Evolutionary conservation across 92 coral and sea anemone genomes (phyloP).

Genomic region (Palythoa grandis): DNA sequence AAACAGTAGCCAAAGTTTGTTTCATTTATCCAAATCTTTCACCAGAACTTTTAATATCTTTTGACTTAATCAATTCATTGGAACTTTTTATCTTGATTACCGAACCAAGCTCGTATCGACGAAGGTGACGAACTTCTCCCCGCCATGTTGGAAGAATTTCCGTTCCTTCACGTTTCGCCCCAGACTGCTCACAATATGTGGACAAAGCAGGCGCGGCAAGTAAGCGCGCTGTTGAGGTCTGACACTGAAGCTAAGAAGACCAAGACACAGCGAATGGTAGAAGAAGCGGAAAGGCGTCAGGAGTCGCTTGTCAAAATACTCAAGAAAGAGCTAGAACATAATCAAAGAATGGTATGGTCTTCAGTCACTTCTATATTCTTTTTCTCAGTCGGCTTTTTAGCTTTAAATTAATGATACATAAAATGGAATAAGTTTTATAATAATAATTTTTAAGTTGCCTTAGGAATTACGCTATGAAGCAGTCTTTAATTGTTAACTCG

Average conservation of each 20-base stretch:
- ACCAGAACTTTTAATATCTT: too few relatives aligned
- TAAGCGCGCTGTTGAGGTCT: slow-evolving; percentile 69
- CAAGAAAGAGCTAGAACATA: slow-evolving; percentile 86
- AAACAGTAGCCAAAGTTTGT: too few relatives aligned
- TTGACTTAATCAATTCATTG: background rate
- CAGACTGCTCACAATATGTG: slow-evolving; percentile 97
- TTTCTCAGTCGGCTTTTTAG: background rate
- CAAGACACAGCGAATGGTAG: slow-evolving; percentile 84
- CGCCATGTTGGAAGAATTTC: slow-evolving; percentile 93
- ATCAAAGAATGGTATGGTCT: slow-evolving; percentile 83
- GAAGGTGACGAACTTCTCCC: slow-evolving; percentile 73
- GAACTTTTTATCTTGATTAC: background rate
- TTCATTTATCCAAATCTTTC: too few relatives aligned
- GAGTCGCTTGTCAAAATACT: slow-evolving; percentile 83
- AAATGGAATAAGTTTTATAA: background rate
- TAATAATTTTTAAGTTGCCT: too few relatives aligned
- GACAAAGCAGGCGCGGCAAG: slow-evolving; percentile 91
- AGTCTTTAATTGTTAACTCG: too few relatives aligned
- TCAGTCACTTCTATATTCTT: background rate
- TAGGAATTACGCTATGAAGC: too few relatives aligned
- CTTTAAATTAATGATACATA: background rate
- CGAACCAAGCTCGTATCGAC: slow-evolving; percentile 19
- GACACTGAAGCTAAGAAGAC: slow-evolving; percentile 71
- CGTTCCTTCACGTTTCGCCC: slow-evolving; percentile 98
- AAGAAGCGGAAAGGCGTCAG: slow-evolving; percentile 93